phyloP scores from a whole-genome alignment of 2,113 vertebrate species.

The Pagrus major region DNA sequence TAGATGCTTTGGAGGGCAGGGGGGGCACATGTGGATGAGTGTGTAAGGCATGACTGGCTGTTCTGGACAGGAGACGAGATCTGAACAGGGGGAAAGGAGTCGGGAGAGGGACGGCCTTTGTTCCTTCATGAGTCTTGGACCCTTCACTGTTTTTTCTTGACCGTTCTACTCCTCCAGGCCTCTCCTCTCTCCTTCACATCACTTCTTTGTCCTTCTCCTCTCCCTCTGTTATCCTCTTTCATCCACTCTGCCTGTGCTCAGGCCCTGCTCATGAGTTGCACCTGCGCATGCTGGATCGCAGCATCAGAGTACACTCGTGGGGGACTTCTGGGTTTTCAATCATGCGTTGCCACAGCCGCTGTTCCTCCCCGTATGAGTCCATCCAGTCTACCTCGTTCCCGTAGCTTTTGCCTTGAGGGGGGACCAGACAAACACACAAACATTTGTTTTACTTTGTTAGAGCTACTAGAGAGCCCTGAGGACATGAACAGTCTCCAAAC shows the following conservation, averaged over 20 bases:
- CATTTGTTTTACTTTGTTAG: conserved; percentile 28
- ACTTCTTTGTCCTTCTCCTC: not conserved
- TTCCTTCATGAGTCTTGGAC: conserved; percentile 19
- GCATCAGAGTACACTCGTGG: conserved; percentile 93
- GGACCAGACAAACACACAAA: conserved; percentile 5
- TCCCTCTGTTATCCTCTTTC: conserved; percentile 19
- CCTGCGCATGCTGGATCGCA: conserved; percentile 94
- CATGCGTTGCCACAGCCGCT: conserved; percentile 94
- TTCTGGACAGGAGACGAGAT: conserved; percentile 43
- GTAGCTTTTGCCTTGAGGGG: conserved; percentile 88
- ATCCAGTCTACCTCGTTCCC: conserved; percentile 96
- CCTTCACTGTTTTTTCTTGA: conserved; percentile 4
- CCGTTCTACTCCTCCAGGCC: conserved; percentile 10
- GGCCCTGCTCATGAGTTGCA: conserved; percentile 76
- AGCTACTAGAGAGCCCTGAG: not conserved
- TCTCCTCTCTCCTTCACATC: no score
- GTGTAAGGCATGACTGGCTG: conserved; percentile 79
- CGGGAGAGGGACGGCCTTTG: conserved; percentile 18
- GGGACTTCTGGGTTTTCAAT: conserved; percentile 90
- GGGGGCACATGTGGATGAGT: conserved; percentile 50
- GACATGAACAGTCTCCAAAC: not conserved
- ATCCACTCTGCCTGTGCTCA: conserved; percentile 17
- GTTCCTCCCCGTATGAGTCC: conserved; percentile 95
- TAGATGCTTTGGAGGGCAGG: conserved; percentile 41
- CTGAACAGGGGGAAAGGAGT: conserved; percentile 29